Evolutionary conservation across 2,888 invertebrate genomes (phyloP).

Genomic region (Cryptocephalus moraei): DNA sequence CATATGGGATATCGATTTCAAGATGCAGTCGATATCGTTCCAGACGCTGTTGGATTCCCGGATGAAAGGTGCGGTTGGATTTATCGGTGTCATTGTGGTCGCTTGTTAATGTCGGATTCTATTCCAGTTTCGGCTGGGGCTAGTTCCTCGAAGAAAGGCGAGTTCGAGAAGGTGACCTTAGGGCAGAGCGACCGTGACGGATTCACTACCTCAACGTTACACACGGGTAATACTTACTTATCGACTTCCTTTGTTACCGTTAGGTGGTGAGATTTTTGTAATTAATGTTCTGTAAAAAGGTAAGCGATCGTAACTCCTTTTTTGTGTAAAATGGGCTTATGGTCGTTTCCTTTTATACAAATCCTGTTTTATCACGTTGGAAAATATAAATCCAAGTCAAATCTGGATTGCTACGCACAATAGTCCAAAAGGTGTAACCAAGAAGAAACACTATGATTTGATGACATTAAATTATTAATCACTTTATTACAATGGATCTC

Average conservation of each 20-base stretch:
- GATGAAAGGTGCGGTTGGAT: conserved; percentile 19
- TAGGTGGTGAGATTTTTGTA: not conserved
- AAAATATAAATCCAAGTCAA: too few relatives aligned
- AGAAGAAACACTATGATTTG: too few relatives aligned
- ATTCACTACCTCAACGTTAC: conserved; percentile 55
- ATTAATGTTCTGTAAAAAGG: too few relatives aligned
- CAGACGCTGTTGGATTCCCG: conserved; percentile 50
- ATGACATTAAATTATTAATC: too few relatives aligned
- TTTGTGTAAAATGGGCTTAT: too few relatives aligned
- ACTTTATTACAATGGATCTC: too few relatives aligned
- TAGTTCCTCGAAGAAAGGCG: conserved; percentile 34
- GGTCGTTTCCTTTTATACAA: too few relatives aligned
- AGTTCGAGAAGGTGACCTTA: conserved; percentile 56
- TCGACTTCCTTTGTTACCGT: not conserved
- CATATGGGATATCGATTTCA: conserved; percentile 90
- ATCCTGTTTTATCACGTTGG: too few relatives aligned
- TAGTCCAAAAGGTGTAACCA: too few relatives aligned
- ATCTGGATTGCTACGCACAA: too few relatives aligned
- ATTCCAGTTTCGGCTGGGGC: conserved; percentile 12
- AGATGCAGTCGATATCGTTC: conserved; percentile 56
- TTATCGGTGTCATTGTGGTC: not conserved
- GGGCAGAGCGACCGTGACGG: conserved; percentile 56
- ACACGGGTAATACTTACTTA: conserved; percentile 9
- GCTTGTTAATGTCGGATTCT: conserved; percentile 4
- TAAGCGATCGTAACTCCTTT: too few relatives aligned